phyloP scores from a whole-genome alignment of 2,888 invertebrate species.

The Oeneis ivallda region DNA sequence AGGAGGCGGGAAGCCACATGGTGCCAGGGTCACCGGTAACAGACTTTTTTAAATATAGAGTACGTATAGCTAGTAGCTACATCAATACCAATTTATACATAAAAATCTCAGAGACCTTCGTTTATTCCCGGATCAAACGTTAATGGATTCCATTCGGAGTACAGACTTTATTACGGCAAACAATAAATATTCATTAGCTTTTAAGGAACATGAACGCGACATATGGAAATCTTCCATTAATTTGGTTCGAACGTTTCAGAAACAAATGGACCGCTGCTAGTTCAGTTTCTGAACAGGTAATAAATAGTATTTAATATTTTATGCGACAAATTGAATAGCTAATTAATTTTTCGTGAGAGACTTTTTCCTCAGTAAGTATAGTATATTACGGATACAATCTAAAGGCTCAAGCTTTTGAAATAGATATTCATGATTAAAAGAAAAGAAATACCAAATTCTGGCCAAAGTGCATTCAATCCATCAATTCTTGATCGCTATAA shows the following conservation, averaged over 20 bases:
- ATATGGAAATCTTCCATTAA: neutral
- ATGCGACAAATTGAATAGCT: neutral
- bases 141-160: constrained; percentile 25
- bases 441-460: neutral
- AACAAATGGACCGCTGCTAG: neutral
- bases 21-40: constrained; percentile 57
- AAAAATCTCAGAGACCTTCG: constrained; percentile 46
- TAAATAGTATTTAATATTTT: neutral
- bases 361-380: neutral
- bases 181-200: constrained; percentile 14
- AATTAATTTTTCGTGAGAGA: neutral
- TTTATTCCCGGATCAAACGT: constrained; percentile 30
- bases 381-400: neutral
- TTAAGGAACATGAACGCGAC: neutral
- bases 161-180: constrained; percentile 22
- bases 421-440: neutral
- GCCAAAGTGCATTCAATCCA: neutral
- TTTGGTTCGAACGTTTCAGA: neutral
- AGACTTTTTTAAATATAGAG: constrained; percentile 49
- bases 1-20: constrained; percentile 44
- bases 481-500: neutral
- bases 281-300: constrained; percentile 1
- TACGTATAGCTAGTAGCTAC: no score
- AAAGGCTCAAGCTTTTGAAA: neutral
- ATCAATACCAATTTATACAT: constrained; percentile 9